Conservation (phyloP, 2,113 vertebrate species). For the Hemiprocne comata region DNA sequence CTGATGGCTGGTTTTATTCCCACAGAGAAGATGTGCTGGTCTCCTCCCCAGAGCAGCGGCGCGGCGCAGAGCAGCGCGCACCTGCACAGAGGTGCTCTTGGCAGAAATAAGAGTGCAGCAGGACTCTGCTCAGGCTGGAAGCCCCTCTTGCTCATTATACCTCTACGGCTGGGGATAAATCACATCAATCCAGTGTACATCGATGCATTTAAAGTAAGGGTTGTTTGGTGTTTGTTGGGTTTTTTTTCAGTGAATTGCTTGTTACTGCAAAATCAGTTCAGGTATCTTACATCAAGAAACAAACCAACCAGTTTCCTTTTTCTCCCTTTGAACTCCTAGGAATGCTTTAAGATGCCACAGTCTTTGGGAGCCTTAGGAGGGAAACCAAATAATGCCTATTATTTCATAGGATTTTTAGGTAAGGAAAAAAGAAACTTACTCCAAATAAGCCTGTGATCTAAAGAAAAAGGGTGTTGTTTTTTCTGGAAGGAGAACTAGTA, state of each 20-base stretch:
- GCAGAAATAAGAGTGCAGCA: constrained; percentile 42
- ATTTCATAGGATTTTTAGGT: constrained; percentile 92
- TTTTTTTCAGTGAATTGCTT: background rate
- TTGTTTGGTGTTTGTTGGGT: no score
- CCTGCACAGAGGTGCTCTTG: constrained; percentile 35
- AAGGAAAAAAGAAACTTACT: constrained; percentile 70
- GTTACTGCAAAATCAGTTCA: constrained; percentile 13
- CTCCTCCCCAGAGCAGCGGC: constrained; percentile 47
- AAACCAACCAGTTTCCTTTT: constrained; percentile 34
- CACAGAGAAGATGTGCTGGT: constrained; percentile 85
- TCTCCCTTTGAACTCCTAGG: constrained; percentile 77
- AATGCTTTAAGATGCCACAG: constrained; percentile 93
- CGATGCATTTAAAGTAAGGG: constrained; percentile 84
- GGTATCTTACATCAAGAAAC: constrained; percentile 29
- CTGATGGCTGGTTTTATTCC: background rate
- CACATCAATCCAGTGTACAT: constrained; percentile 89
- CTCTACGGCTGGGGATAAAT: constrained; percentile 88
- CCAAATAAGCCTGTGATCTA: background rate
- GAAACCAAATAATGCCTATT: constrained; percentile 91
- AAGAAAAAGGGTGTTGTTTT: background rate
- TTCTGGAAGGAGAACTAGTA: background rate
- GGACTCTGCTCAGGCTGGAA: constrained; percentile 76
- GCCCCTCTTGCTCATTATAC: constrained; percentile 87
- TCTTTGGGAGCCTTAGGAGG: constrained; percentile 90
- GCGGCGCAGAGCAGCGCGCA: constrained; percentile 6